Conservation (phyloP, 2,113 vertebrate species). For the Bostrychus sinensis region DNA sequence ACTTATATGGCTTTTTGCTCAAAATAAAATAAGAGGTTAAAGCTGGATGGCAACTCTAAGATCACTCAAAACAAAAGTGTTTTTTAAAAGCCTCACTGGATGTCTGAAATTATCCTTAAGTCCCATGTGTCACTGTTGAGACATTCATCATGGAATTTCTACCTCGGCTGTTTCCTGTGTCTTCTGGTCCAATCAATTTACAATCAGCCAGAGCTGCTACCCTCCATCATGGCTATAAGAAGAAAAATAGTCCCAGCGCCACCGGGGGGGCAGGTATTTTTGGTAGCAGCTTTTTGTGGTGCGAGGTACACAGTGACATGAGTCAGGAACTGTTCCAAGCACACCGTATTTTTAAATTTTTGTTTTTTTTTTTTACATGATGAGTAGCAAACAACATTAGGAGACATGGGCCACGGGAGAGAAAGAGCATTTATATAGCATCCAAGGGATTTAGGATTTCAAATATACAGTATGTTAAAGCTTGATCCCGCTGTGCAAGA, state of each 20-base stretch:
- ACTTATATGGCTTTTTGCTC: neutral
- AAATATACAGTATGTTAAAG: neutral
- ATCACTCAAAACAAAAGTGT: neutral
- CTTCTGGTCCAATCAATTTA: conserved; percentile 20
- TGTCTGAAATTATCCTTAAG: neutral
- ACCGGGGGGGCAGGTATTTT: conserved; percentile 30
- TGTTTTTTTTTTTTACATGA: neutral
- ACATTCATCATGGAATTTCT: conserved; percentile 6
- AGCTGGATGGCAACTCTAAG: neutral
- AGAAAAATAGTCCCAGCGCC: conserved; percentile 22
- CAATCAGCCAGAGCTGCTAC: conserved; percentile 31
- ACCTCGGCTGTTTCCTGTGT: neutral
- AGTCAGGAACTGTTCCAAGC: conserved; percentile 7
- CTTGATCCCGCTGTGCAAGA: neutral
- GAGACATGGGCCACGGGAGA: neutral
- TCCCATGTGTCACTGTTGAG: neutral
- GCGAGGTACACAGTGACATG: neutral
- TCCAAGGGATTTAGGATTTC: neutral
- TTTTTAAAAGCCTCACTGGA: neutral
- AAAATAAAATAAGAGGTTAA: neutral
- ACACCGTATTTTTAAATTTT: neutral
- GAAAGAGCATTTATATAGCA: neutral
- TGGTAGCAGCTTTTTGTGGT: conserved; percentile 13
- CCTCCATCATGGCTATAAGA: conserved; percentile 13
- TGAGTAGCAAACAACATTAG: neutral